Base-by-base conservation (phyloP, 2,797 vertebrate species). In the Sebastolobus alascanus region DNA sequence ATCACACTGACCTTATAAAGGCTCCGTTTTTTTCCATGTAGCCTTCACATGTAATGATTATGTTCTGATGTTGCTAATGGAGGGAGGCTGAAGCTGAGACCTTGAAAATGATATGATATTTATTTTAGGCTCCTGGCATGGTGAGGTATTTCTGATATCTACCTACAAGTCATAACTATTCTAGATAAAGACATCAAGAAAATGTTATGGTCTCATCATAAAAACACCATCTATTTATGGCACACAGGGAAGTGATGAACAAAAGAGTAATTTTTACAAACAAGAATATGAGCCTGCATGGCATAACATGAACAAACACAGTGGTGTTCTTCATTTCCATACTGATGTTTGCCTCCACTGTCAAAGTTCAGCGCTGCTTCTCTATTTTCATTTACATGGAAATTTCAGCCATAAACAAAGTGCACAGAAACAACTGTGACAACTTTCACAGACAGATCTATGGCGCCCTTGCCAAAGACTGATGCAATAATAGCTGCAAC, bases 221-320 rank as follows among this genome's bases (percentile, higher is more conserved):
- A 79, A 77, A 61, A 18, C 7, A 27, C 9, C 2, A 16, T 68
- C 6, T 58, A 20, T 64, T 66, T 31, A 25, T n/a, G 27, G 9
- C 46, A 71, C 3, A 52, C 7, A 6, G 4, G 77, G 87, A 90
- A 88, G 77, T 82, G 72, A 52, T 40, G 9, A 25, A 72, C 68
- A 70, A 80, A 63, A 60, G 10, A 9, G 35, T 55, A 27, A 59
- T 14, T 29, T 9, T 52, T 10, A 50, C 7, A 29, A 4, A 59
- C 7, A 77, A 1, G 1, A 35, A 50, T n/a, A 2, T 29, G 1
- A 18, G 20, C 25, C 4, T 35, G 20, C 9, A 20, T 43, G 16
- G 3, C 2, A 13, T 2, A 35, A 68, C 11, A 29, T 0, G 1
- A 73, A 84, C 63, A 69, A 71, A 72, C 13, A 38, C 1, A 20